Percentiles rank a stretch among this genome's conserved stretches.
Evolutionary conservation across 2,113 vertebrate genomes (phyloP).

Genomic region (Hippocampus barbouri): DNA sequence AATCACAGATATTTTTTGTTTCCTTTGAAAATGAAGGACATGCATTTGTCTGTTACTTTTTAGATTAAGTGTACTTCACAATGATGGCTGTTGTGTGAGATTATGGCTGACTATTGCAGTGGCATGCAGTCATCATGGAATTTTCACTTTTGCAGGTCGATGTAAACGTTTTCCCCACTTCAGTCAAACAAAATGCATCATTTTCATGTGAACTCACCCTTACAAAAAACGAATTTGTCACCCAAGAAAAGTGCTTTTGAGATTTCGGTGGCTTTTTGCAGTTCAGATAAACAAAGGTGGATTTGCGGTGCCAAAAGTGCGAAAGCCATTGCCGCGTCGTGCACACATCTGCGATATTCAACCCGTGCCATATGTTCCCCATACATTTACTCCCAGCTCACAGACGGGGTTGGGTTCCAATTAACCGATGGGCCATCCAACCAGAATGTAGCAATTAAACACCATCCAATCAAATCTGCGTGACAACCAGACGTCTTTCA

Average conservation of each 20-base stretch:
- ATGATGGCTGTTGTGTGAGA: no score
- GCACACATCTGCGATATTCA: constrained; percentile 46
- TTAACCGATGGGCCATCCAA: constrained; percentile 55
- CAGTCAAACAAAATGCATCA: no score
- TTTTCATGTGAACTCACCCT: no score
- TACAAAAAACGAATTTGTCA: neutral
- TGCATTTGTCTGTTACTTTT: no score
- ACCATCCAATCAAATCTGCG: constrained; percentile 57
- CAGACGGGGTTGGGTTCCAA: constrained; percentile 45
- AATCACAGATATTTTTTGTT: no score
- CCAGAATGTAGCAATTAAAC: constrained; percentile 56
- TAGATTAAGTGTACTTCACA: no score
- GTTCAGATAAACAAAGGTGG: constrained; percentile 24
- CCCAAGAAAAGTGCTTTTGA: constrained; percentile 2
- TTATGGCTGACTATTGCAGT: no score
- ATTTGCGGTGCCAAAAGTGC: constrained; percentile 9
- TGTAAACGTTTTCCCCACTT: no score
- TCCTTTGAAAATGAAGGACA: no score
- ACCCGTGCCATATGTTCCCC: constrained; percentile 39
- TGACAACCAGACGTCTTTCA: constrained; percentile 62
- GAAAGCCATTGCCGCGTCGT: neutral
- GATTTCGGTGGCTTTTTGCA: constrained; percentile 19
- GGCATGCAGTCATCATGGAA: no score
- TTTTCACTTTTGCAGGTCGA: no score
- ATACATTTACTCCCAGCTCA: constrained; percentile 32